A percentile compares a stretch with the other conserved stretches of the same genome.
Evolutionary conservation across 2,888 invertebrate species (phyloP).

Genomic region (Hirudinaria manillensis): DNA sequence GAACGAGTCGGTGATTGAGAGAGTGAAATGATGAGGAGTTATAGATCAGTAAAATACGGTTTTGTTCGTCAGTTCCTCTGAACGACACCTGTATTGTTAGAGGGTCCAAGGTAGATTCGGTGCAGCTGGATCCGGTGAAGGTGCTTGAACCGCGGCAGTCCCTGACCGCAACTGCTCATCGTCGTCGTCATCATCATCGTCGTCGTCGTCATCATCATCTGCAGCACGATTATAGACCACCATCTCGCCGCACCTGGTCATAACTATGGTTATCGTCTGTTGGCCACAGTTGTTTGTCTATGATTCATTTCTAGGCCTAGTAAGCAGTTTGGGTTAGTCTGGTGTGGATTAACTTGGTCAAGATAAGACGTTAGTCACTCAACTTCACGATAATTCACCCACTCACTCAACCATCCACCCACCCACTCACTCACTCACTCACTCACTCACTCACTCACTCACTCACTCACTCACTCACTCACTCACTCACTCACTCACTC

Average conservation of each 20-base stretch:
- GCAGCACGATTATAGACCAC: neutral
- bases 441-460: slow-evolving; percentile 5
- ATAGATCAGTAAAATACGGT: neutral
- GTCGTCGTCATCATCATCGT: neutral
- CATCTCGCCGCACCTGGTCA: neutral
- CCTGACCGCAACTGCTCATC: too few species aligned
- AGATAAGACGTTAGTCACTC: too few species aligned
- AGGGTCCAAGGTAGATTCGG: too few species aligned
- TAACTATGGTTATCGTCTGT: neutral
- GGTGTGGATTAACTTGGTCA: too few species aligned
- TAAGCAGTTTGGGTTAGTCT: too few species aligned
- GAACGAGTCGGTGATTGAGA: neutral
- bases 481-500: neutral
- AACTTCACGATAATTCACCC: neutral
- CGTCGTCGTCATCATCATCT: neutral
- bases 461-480: neutral
- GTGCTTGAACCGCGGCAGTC: too few species aligned
- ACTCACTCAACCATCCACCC: neutral
- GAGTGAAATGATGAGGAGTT: neutral
- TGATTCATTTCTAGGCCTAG: neutral
- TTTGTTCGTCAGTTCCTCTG: neutral
- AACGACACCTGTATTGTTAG: too few species aligned
- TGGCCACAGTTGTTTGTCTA: neutral
- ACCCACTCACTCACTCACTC: slow-evolving; percentile 2
- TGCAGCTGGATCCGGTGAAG: too few species aligned